Evolutionary conservation across 1,140 invertebrate species (phyloP).

Genomic region (Drosophila malerkotliana): DNA sequence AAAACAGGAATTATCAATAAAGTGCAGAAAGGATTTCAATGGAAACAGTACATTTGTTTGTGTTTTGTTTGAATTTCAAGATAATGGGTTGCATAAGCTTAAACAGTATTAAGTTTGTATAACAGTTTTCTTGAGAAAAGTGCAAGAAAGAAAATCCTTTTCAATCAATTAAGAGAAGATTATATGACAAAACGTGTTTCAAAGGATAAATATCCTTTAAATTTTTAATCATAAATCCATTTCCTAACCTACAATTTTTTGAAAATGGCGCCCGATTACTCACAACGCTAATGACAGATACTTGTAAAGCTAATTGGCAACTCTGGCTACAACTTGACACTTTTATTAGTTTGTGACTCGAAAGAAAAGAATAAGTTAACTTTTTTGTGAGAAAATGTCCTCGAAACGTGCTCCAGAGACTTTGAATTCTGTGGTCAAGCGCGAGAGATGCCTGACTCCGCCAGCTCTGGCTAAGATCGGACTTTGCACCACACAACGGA

Average conservation of each 20-base stretch:
- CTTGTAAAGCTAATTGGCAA: neutral
- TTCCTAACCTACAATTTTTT: neutral
- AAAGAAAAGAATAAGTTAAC: neutral
- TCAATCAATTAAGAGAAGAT: neutral
- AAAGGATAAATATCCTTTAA: too few species aligned
- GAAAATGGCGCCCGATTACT: neutral
- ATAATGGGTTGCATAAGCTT: neutral
- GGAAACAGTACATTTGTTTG: neutral
- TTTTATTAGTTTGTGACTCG: neutral
- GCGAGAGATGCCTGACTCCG: slow-evolving; percentile 21
- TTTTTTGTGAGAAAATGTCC: neutral
- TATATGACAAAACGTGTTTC: too few species aligned
- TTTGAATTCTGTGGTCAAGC: neutral
- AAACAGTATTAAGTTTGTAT: neutral
- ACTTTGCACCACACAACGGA: slow-evolving; percentile 15
- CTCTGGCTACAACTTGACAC: neutral
- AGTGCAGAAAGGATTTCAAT: slow-evolving; percentile 2
- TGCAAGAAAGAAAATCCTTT: neutral
- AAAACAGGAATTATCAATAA: slow-evolving; percentile 11
- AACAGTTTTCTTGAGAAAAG: neutral
- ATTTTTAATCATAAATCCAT: neutral
- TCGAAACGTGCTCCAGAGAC: too few species aligned
- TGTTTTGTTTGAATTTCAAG: too few species aligned
- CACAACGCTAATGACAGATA: neutral
- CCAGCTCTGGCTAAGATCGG: slow-evolving; percentile 45